Percentiles rank a stretch among this genome's conserved stretches.
Evolutionary conservation across 2,888 invertebrate species (phyloP).

Genomic region (Macrophya annulata): DNA sequence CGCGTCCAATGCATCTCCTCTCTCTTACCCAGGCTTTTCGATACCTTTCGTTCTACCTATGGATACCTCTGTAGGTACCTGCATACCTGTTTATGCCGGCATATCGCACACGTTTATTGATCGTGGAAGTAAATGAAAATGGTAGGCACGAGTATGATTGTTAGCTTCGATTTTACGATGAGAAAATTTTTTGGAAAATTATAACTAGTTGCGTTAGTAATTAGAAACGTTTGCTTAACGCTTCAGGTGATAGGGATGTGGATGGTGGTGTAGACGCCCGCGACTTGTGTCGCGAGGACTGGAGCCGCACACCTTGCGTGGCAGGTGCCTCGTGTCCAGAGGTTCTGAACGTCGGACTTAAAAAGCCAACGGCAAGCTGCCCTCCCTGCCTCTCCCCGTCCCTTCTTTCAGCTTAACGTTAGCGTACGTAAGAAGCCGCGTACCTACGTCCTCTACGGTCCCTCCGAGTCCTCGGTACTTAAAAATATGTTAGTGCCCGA

Average conservation of each 20-base stretch:
- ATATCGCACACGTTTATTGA: not conserved
- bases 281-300: conserved; percentile 43
- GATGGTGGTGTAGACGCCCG: conserved; percentile 14
- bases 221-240: conserved; percentile 37
- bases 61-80: not conserved
- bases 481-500: conserved; percentile 77
- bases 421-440: conserved; percentile 9
- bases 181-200: not conserved
- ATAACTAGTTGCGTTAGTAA: not conserved
- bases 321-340: conserved; percentile 74
- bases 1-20: conserved; percentile 48
- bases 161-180: not conserved
- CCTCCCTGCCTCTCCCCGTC: conserved; percentile 61
- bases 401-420: not conserved
- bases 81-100: too few relatives aligned
- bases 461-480: conserved; percentile 68
- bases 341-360: conserved; percentile 34
- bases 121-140: not conserved
- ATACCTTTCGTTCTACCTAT: not conserved
- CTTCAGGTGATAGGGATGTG: not conserved
- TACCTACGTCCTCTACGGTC: conserved; percentile 22
- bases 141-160: not conserved
- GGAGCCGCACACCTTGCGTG: conserved; percentile 75
- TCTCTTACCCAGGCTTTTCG: not conserved
- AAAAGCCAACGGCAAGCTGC: conserved; percentile 61